Evolutionary conservation across 1,140 invertebrate genomes (phyloP), one percentile per base, ranked within the genome.

Genomic region (Drepana arcuata): DNA sequence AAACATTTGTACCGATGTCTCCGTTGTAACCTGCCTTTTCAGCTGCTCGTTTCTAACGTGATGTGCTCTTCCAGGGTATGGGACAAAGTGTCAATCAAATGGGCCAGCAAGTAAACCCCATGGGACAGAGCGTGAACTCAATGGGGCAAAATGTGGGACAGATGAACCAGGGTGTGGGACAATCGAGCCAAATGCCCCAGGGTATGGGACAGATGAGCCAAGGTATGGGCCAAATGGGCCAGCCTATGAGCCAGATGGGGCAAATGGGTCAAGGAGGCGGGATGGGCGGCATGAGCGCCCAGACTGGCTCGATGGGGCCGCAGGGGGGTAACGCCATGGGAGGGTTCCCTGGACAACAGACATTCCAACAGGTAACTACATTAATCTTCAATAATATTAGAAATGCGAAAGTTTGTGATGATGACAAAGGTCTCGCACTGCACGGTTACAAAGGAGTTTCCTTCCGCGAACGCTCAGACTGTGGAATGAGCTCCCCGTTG

Each of bases 281-380:
- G 12, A 80, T 84, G 68, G 68, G 59, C 11, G 60, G 75, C 27
- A 84, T 85, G 73, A 74, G 66, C 33, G 75, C 57, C 33, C 83
- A 84, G 49, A 51, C 53, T 5, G 79, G 72, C 1, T 58, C 62
- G 5, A 85, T 88, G 83, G 80, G 84, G 7, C 84, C 83, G n/a
- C 82, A 86, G 57, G 74, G 70, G n/a, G 77, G 80, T 14, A 85
- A 81, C 43, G 66, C 78, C 6, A 84, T 85, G 81, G 84, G 81
- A 36, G 80, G 75, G 6, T 83, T 83, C 52, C 82, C 84, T 24
- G 85, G 85, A 53, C 82, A 84, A 51, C 82, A 82, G 41, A 51
- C 74, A 67, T 84, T 83, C 78, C 80, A 83, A 65, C 82, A 81
- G 71, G 82, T 81, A 50, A 36, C 15, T 32, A 11, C n/a, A n/a